Conservation (phyloP, 2,888 invertebrate species). For the Melanargia galathea region DNA sequence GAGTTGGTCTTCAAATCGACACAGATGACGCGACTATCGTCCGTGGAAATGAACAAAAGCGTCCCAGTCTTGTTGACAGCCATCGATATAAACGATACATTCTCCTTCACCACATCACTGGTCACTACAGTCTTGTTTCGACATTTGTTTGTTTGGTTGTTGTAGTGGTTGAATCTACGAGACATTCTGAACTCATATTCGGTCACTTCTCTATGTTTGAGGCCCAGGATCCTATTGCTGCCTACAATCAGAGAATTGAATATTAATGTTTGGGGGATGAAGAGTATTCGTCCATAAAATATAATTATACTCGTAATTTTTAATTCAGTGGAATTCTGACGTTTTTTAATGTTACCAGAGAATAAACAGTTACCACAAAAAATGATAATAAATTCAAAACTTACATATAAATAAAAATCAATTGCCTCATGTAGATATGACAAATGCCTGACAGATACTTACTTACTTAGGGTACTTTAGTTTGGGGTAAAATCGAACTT, state of each 20-base stretch:
- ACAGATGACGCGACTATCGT: constrained; percentile 70
- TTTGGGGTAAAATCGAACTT: no score
- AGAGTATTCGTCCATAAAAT: no score
- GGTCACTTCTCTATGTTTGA: constrained; percentile 63
- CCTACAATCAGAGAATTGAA: constrained; percentile 47
- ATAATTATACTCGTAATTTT: no score
- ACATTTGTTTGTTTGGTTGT: constrained; percentile 54
- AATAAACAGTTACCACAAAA: no score
- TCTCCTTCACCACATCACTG: constrained; percentile 59
- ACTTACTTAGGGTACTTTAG: no score
- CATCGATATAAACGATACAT: constrained; percentile 61
- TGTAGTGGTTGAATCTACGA: constrained; percentile 45
- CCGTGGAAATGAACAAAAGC: constrained; percentile 69
- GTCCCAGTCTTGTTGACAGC: constrained; percentile 70
- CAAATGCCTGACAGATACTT: no score
- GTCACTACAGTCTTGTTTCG: constrained; percentile 55
- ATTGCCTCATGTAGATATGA: no score
- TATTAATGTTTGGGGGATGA: neutral
- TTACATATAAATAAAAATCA: no score
- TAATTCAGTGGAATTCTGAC: no score
- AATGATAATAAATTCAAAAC: no score
- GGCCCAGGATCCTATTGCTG: constrained; percentile 65
- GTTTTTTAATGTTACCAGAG: no score
- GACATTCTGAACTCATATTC: constrained; percentile 60
- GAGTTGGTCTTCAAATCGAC: constrained; percentile 67